Conservation (phyloP, 2,888 invertebrate genomes). For the Lasioglossum pauxillum region DNA sequence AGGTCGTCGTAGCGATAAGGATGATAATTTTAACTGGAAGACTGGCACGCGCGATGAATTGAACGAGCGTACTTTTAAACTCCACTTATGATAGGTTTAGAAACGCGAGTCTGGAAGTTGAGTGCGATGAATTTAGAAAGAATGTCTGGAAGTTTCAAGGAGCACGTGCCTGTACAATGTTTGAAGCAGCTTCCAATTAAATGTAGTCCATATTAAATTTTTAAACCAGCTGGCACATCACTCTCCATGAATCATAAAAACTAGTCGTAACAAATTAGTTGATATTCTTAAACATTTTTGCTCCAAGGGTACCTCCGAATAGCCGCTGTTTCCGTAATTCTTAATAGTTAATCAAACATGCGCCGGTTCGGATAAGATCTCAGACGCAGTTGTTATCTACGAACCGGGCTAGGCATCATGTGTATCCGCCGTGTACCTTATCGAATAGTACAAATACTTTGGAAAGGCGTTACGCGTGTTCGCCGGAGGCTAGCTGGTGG, state of each 20-base stretch:
- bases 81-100: not conserved
- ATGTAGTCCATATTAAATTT: not conserved
- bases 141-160: not conserved
- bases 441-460: constrained; percentile 4
- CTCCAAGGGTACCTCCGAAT: not conserved
- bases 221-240: not conserved
- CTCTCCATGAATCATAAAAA: too few relatives aligned
- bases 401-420: not conserved
- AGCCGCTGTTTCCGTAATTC: not conserved
- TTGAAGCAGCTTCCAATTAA: not conserved
- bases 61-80: not conserved
- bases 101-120: not conserved
- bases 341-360: not conserved
- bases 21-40: not conserved
- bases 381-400: not conserved
- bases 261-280: not conserved
- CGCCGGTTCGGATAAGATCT: not conserved
- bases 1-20: not conserved
- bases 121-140: constrained; percentile 9
- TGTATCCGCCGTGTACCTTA: not conserved
- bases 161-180: not conserved
- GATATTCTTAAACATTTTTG: not conserved
- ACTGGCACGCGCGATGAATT: not conserved
- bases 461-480: not conserved
- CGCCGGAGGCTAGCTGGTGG: not conserved